Evolutionary conservation across 2,888 invertebrate species (phyloP).

Genomic region (Macrophya annulata): DNA sequence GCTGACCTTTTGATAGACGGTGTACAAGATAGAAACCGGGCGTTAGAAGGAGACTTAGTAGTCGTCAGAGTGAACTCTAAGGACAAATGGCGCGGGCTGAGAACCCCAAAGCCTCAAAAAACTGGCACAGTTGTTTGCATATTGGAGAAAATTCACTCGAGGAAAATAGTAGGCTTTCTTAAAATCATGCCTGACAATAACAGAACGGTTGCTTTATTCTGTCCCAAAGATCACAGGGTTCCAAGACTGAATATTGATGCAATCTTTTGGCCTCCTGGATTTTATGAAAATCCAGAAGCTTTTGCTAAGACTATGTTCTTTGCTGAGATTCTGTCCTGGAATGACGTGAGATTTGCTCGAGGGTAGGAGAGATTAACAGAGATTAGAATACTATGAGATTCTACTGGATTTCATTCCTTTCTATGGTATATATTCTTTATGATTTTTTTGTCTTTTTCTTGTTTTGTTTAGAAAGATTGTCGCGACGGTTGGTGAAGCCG

Average conservation of each 20-base stretch:
- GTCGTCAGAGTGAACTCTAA: constrained; percentile 82
- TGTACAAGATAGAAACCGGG: constrained; percentile 88
- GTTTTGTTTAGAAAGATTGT: constrained; percentile 80
- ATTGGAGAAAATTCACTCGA: constrained; percentile 86
- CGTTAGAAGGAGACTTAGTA: constrained; percentile 93
- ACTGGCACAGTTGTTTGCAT: constrained; percentile 89
- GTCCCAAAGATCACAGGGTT: constrained; percentile 89
- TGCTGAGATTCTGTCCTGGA: constrained; percentile 88
- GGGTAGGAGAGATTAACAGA: constrained; percentile 80
- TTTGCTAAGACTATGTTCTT: constrained; percentile 86
- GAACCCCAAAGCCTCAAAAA: constrained; percentile 73
- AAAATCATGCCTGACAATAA: constrained; percentile 83
- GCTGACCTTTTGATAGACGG: constrained; percentile 89
- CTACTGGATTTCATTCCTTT: background rate
- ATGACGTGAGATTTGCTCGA: constrained; percentile 83
- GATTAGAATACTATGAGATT: background rate
- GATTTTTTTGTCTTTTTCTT: background rate
- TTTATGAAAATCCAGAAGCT: constrained; percentile 77
- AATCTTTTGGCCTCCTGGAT: constrained; percentile 61
- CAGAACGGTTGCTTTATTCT: constrained; percentile 85
- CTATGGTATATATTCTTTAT: background rate
- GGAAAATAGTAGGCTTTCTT: constrained; percentile 88
- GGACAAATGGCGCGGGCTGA: constrained; percentile 74
- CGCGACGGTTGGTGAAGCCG: constrained; percentile 88
- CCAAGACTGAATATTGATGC: constrained; percentile 87